Conservation (phyloP, 2,888 invertebrate species). For the Mythimna lalbum region DNA sequence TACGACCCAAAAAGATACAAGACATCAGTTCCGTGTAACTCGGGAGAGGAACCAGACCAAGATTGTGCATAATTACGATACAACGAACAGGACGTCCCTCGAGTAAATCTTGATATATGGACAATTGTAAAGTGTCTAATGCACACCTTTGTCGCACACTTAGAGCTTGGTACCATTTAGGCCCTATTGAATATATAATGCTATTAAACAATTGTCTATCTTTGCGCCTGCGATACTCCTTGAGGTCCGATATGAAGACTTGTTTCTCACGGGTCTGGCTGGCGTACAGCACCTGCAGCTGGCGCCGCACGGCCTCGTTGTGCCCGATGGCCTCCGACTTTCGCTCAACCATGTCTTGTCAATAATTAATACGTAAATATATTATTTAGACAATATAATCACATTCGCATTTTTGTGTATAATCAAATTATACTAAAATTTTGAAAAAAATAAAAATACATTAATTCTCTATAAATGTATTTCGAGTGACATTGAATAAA, state of each 20-base stretch:
- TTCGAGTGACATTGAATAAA: conserved; percentile 40
- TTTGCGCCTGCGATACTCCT: conserved; percentile 71
- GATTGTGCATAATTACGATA: conserved; percentile 69
- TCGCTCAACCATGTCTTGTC: conserved; percentile 67
- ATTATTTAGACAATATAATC: not conserved
- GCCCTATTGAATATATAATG: conserved; percentile 76
- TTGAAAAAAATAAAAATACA: conserved; percentile 57
- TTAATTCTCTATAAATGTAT: conserved; percentile 12
- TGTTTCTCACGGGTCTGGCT: conserved; percentile 77
- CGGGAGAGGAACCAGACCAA: conserved; percentile 81
- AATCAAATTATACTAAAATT: conserved; percentile 72
- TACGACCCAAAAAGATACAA: conserved; percentile 75
- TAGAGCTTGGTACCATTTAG: conserved; percentile 84
- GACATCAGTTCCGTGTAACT: conserved; percentile 76
- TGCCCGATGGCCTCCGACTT: conserved; percentile 68
- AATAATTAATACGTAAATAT: not conserved
- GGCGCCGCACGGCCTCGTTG: conserved; percentile 69
- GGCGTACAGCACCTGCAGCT: conserved; percentile 76
- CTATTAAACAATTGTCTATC: conserved; percentile 66
- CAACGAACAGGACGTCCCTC: conserved; percentile 80
- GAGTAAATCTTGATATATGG: conserved; percentile 82
- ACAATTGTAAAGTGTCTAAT: conserved; percentile 74
- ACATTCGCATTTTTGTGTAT: conserved; percentile 34
- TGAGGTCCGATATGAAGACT: conserved; percentile 83
- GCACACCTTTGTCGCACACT: conserved; percentile 80